Conservation (phyloP, 1,140 invertebrate genomes). For the Pseudomyrmex pallidus region DNA sequence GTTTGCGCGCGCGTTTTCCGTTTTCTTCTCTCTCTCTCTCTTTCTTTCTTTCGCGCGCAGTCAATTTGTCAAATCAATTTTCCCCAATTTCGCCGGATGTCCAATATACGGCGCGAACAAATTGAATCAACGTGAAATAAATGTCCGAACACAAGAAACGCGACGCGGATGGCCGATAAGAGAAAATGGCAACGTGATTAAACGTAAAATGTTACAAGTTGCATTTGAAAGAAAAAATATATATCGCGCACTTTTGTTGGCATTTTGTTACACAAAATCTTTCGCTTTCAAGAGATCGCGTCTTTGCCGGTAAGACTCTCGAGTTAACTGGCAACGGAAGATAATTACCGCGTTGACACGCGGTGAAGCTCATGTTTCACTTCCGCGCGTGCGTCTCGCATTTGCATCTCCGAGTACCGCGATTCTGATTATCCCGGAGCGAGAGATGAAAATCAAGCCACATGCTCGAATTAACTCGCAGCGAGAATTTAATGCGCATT, state of each 20-base stretch:
- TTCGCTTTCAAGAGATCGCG: not conserved
- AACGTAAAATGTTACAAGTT: not conserved
- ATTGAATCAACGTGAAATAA: conserved; percentile 13
- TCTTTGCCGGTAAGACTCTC: not conserved
- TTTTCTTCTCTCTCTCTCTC: no score
- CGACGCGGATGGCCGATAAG: not conserved
- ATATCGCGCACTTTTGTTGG: no score
- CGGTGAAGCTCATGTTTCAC: not conserved
- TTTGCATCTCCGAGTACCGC: not conserved
- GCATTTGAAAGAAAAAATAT: not conserved
- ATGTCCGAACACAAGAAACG: not conserved
- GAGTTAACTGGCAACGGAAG: not conserved
- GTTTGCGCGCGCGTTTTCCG: not conserved
- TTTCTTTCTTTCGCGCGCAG: not conserved
- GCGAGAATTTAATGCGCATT: conserved; percentile 22
- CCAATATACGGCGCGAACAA: conserved; percentile 19
- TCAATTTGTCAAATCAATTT: conserved; percentile 43
- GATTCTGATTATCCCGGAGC: not conserved
- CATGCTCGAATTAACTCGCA: not conserved
- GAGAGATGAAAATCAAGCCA: conserved; percentile 3
- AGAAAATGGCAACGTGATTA: no score
- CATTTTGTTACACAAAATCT: not conserved
- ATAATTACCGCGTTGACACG: not conserved
- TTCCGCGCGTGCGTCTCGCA: not conserved
- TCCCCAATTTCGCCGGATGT: not conserved